Base-by-base conservation (phyloP, 2,113 vertebrate genomes). In the Corythoichthys intestinalis region DNA sequence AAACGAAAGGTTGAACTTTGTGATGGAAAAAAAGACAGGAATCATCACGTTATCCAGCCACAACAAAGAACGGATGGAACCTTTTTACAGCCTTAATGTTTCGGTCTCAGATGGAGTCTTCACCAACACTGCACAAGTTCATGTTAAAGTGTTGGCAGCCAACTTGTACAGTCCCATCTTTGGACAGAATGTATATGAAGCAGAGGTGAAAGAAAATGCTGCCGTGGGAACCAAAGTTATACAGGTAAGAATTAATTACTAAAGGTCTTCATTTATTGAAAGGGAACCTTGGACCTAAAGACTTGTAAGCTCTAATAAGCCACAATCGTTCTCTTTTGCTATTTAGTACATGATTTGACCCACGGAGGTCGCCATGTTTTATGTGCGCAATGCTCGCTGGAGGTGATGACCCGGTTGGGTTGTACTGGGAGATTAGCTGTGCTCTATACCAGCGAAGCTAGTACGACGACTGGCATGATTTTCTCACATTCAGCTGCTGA, bases 51-150 rank as follows among this genome's bases (percentile, higher is more conserved):
- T 99, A 53, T 96, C 96, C 12, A 93, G 92, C 75, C 95, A 95
- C 70, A 92, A 91, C 11, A 95, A 94, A 14, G 95, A 96, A 78
- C 88, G 95, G 44, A 94, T 97, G 95, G 95, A 97, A 20, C 90
- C 94, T n/a, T 83, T 92, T 68, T 94, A 96, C 74, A 98, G 92
- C 70, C 86, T 99, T 44, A 98, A 99, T 0, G 94, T 99, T 46
- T 98, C 97, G 0, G 97, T 98, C 48, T 98, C 97, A 0, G 97
- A 99, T 0, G 94, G 97, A 0, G 90, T 99, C 54, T 98, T 98
- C 85, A 97, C 95, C 65, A 96, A 94, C 87, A 98, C 96, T 0
- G 97, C 97, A 1, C 97, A 98, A 83, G 95, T 98, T 66, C 96
- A 97, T 52, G 90, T 99, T 39, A 91, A 85, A 37, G 92, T 99